Percentiles rank a stretch among this genome's conserved stretches.
These are phyloP conservation scores for Cardiocondyla obscurior DNA, from an alignment of 1,140 invertebrate species.

Conservation along the genomic window DNA sequence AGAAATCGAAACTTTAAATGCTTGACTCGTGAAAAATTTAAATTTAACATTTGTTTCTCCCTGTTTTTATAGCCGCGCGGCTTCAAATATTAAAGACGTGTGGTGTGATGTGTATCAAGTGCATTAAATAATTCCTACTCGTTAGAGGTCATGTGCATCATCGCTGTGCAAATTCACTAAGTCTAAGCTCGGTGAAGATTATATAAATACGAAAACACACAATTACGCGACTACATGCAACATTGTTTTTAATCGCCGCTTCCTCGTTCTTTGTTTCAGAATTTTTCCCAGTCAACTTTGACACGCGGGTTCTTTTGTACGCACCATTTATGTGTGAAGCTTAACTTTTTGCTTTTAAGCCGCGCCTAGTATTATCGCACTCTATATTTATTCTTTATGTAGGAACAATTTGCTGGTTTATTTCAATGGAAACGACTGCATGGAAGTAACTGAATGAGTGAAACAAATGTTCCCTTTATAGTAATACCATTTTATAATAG, in stretches of 20 bases:
- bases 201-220: slow-evolving; percentile 57
- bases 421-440: neutral
- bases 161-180: slow-evolving; percentile 35
- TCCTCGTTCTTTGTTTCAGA: slow-evolving; percentile 57
- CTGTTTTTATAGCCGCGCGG: neutral
- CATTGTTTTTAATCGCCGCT: slow-evolving; percentile 57
- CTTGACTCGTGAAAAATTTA: slow-evolving; percentile 7
- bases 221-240: slow-evolving; percentile 52
- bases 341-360: slow-evolving; percentile 5
- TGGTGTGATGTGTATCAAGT: slow-evolving; percentile 43
- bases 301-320: slow-evolving; percentile 37
- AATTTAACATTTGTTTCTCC: slow-evolving; percentile 12
- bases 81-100: slow-evolving; percentile 26
- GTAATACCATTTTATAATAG: neutral
- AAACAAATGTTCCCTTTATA: neutral
- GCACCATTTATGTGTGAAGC: slow-evolving; percentile 40
- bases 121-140: slow-evolving; percentile 47
- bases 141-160: slow-evolving; percentile 22
- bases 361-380: slow-evolving; percentile 33
- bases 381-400: slow-evolving; percentile 29
- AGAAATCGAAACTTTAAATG: neutral
- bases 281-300: slow-evolving; percentile 53
- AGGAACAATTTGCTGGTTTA: slow-evolving; percentile 17
- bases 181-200: slow-evolving; percentile 34
- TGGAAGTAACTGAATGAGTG: neutral